Evolutionary conservation across 2,888 invertebrate species (phyloP).

Genomic region (Metellina segmentata): DNA sequence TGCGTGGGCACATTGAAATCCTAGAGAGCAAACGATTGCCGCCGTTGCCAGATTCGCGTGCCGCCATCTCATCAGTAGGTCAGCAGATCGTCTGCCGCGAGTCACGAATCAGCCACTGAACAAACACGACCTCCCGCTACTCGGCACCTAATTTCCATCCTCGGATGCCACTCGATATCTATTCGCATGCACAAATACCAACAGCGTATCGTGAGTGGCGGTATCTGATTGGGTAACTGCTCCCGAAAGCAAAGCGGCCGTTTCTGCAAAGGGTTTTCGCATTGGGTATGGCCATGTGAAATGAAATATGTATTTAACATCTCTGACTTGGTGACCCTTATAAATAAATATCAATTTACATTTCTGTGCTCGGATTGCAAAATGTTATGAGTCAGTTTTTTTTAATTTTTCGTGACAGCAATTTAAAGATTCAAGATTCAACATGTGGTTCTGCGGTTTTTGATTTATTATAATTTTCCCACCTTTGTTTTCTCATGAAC

Average conservation of each 20-base stretch:
- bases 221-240: not conserved
- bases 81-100: conserved; percentile 16
- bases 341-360: too few species aligned
- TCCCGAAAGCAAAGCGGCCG: not conserved
- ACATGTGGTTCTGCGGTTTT: too few species aligned
- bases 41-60: conserved; percentile 44
- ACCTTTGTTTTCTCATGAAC: too few species aligned
- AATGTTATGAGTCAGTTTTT: too few species aligned
- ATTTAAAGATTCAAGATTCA: too few species aligned
- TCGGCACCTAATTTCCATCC: not conserved
- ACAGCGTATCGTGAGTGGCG: not conserved
- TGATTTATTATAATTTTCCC: too few species aligned
- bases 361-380: too few species aligned
- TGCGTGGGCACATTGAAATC: not conserved
- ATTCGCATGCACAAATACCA: too few species aligned
- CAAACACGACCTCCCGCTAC: conserved; percentile 7
- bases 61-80: conserved; percentile 40
- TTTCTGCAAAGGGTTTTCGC: not conserved
- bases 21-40: conserved; percentile 21
- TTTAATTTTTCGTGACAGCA: too few species aligned
- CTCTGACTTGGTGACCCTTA: too few species aligned
- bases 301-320: too few species aligned
- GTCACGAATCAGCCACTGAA: conserved; percentile 32
- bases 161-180: not conserved
- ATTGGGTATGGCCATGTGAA: too few species aligned